phyloP scores from a whole-genome alignment of 2,888 invertebrate species.

The Suillia variegata region DNA sequence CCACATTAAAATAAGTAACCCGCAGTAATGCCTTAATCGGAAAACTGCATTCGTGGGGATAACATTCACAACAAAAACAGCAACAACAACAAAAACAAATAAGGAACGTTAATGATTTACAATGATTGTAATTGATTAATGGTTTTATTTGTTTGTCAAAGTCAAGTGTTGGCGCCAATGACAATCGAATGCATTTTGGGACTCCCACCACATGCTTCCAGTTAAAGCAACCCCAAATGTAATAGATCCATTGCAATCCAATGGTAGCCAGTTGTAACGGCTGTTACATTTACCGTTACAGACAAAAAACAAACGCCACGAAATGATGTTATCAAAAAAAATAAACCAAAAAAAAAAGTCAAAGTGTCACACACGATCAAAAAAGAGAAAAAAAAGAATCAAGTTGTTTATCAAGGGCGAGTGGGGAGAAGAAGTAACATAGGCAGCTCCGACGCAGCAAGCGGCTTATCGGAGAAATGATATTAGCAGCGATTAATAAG shows the following conservation, averaged over 20 bases:
- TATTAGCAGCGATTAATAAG: conserved; percentile 53
- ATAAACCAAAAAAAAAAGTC: not conserved
- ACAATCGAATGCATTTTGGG: conserved; percentile 32
- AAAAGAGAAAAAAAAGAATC: too few species aligned
- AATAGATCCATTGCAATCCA: too few species aligned
- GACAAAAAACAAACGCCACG: not conserved
- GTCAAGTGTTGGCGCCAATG: conserved; percentile 56
- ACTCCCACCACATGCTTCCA: not conserved
- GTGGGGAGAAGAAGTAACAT: not conserved
- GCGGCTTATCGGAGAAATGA: conserved; percentile 28
- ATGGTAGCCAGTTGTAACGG: too few species aligned
- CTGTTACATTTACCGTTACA: too few species aligned
- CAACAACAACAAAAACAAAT: too few species aligned
- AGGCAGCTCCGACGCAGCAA: not conserved
- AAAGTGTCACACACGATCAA: too few species aligned
- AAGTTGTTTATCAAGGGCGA: not conserved
- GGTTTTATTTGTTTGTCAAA: conserved; percentile 37
- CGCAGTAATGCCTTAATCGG: too few species aligned
- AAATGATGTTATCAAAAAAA: not conserved
- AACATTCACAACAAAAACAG: too few species aligned
- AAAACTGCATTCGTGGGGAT: too few species aligned
- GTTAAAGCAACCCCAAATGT: not conserved
- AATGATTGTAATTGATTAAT: conserved; percentile 15
- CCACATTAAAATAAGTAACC: too few species aligned
- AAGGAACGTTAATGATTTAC: conserved; percentile 12